phyloP scores from a whole-genome alignment of 2,888 invertebrate genomes.

The Patella depressa region DNA sequence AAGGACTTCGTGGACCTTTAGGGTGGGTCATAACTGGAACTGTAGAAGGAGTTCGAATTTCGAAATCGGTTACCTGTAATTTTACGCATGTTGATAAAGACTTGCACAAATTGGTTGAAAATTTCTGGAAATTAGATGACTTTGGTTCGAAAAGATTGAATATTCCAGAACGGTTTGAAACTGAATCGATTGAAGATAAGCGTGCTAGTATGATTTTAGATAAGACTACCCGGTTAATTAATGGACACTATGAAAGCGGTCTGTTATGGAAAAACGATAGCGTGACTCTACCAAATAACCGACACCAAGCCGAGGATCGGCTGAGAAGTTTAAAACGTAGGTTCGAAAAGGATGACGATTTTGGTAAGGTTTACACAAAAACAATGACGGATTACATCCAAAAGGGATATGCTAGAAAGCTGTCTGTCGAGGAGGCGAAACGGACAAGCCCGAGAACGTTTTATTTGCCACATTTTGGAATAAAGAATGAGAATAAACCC shows the following conservation, averaged over 20 bases:
- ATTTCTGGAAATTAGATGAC: neutral
- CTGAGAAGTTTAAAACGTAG: neutral
- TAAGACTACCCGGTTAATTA: neutral
- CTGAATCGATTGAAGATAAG: neutral
- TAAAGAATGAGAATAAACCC: neutral
- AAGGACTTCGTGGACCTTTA: neutral
- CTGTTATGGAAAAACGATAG: neutral
- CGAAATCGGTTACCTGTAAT: neutral
- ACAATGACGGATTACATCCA: neutral
- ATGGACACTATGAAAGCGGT: neutral
- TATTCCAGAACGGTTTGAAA: neutral
- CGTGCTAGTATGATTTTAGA: neutral
- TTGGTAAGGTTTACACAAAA: neutral
- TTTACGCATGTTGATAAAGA: neutral
- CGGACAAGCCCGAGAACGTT: neutral
- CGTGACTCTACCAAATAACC: neutral
- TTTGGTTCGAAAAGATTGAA: neutral
- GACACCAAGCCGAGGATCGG: neutral
- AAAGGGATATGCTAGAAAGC: neutral
- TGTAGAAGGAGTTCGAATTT: neutral
- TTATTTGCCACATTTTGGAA: neutral
- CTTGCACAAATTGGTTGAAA: neutral
- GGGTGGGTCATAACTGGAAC: neutral
- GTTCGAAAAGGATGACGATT: neutral
- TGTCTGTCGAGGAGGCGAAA: neutral